Conservation (phyloP, 2,113 vertebrate species). For the Ammodramus savannarum region DNA sequence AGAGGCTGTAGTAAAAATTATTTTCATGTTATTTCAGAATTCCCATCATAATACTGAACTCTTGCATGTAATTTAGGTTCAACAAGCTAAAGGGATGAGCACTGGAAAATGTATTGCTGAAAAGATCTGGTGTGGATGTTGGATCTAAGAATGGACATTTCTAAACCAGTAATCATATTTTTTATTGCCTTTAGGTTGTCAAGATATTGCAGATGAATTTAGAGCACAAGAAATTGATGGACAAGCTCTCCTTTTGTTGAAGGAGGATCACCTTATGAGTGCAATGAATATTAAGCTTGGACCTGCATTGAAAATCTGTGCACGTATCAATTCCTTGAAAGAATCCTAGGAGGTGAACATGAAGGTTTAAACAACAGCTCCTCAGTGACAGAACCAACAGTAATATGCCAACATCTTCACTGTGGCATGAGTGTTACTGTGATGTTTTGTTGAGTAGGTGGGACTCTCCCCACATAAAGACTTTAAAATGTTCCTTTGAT, state of each 20-base stretch:
- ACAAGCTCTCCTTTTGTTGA: constrained; percentile 93
- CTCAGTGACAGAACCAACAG: constrained; percentile 50
- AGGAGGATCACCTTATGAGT: constrained; percentile 98
- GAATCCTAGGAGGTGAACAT: constrained; percentile 75
- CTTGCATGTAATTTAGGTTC: not conserved
- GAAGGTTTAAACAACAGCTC: constrained; percentile 26
- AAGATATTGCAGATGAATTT: constrained; percentile 94
- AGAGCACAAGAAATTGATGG: constrained; percentile 97
- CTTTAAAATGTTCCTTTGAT: constrained; percentile 54
- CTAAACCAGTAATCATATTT: not conserved
- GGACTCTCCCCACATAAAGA: constrained; percentile 15
- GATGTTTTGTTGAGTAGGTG: constrained; percentile 46
- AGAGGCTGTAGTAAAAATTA: not conserved
- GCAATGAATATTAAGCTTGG: constrained; percentile 99
- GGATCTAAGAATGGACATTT: not conserved
- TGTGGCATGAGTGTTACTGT: constrained; percentile 50
- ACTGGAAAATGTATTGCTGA: not conserved
- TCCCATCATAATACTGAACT: not conserved
- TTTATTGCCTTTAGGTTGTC: constrained; percentile 80
- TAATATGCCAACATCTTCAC: constrained; percentile 45
- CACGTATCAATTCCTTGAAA: constrained; percentile 94
- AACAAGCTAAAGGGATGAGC: not conserved
- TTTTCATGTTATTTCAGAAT: not conserved
- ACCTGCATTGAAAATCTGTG: constrained; percentile 96
- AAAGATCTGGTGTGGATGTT: not conserved